Evolutionary conservation across 2,888 invertebrate genomes (phyloP), one percentile per base, ranked within the genome.

Genomic region (Horisme vitalbata): DNA sequence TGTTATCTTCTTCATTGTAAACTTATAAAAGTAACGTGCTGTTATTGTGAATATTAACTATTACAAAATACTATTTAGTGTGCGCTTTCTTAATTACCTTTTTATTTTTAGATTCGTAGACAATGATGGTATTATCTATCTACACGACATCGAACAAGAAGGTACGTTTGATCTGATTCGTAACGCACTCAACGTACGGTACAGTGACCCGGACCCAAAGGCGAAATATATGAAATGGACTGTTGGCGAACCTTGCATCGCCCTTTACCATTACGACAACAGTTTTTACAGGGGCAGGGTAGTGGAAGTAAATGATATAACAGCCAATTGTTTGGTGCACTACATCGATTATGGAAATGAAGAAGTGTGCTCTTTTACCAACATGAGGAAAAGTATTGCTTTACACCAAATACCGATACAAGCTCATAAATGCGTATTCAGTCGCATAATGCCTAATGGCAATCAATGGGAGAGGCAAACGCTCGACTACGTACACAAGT

Each of bases 261-360:
- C 93, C 0, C 83, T 90, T 45, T 96, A 92, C 75, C 92, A 91
- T 59, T 54, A 86, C 9, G 93, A 95, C 65, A 86, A 91, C 6
- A 81, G 84, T 9, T 95, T 94, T 90, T 96, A 96, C 74, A 90
- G 97, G 45, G 96, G 93, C 4, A 81, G 84, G 63, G 89, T 95
- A 1, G 0, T 83, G 1, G 74, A 89, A 37, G 79, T 91, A 0
- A 67, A 81, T 26, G 59, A 75, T 1, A 83, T 90, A 45, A 57
- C 77, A 1, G 61, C 74, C 33, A 61, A 68, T 37, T 81, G 93
- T 52, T 52, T 86, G 41, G 92, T 96, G 0, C 84, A 91, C 37
- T 96, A 95, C 78, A 91, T 97, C 1, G 97, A 97, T 80, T 97
- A 95, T 67, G 97, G 97, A 0, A 96, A 96, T 68, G 85, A 92